Base-by-base conservation (phyloP, 2,113 vertebrate species). In the Passer montanus region DNA sequence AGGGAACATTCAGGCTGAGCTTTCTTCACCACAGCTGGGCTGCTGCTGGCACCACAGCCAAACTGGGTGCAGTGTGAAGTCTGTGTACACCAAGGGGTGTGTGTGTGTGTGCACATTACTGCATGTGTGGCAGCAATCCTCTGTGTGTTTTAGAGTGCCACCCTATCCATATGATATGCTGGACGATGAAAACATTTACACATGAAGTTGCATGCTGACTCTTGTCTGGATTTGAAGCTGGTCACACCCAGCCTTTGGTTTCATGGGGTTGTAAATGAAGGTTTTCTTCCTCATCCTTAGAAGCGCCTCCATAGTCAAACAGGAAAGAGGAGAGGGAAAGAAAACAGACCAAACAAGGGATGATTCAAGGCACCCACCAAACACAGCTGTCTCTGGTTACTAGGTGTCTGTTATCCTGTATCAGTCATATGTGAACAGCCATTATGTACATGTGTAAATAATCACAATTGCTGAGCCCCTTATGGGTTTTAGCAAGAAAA, bases 191-290 rank as follows among this genome's bases (percentile, higher is more conserved):
- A 87, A 47, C 55, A 72, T 47, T 14, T 87, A 70, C 39, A 64
- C 49, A 58, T 10, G 43, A 87, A 89, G 31, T 70, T 72, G 46
- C 53, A 46, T 0, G 1, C 52, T 56, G 77, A 15, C 37, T 87
- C 56, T 84, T 37, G 77, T 52, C 80, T 79, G 64, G 31, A 60
- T 95, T 73, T 52, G 81, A 89, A 81, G 80, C 76, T 73, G 69
- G 93, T 89, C 81, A 94, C 94, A 84, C 86, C 89, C 94, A 93
- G 76, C 23, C 27, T 62, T 67, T 30, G 64, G 52, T 78, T 92
- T 90, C 56, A 44, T 49, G 81, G 1, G 0, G 77, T 76, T 94
- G 91, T 56, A 85, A 69, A 64, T 12, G 31, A 77, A 83, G 47
- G 43, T 76, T 96, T 90, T 91, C 62, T 83, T 92, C 44, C 46